Conservation (phyloP, 2,888 invertebrate species). For the Dryobotodes eremita region DNA sequence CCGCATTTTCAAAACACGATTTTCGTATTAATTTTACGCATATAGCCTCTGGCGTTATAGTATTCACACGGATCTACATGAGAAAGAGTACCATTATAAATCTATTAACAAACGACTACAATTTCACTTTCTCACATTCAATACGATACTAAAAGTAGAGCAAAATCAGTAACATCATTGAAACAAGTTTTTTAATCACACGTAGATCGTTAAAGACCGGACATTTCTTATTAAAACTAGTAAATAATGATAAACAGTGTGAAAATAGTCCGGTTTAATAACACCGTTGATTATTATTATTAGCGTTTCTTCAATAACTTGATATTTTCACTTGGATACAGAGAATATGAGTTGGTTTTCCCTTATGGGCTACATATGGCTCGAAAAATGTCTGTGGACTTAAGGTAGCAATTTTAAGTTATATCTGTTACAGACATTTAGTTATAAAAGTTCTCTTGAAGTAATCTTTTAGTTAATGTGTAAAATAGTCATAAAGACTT, state of each 20-base stretch:
- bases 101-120: slow-evolving; percentile 25
- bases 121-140: slow-evolving; percentile 55
- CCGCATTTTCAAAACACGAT: slow-evolving; percentile 32
- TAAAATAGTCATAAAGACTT: not conserved
- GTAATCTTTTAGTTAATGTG: not conserved
- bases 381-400: slow-evolving; percentile 16
- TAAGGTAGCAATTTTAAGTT: not conserved
- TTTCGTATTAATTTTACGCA: slow-evolving; percentile 26
- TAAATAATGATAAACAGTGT: slow-evolving; percentile 31
- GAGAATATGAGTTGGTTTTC: slow-evolving; percentile 1
- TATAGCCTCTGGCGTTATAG: slow-evolving; percentile 1
- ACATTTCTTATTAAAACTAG: slow-evolving; percentile 36
- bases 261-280: slow-evolving; percentile 39
- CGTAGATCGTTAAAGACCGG: slow-evolving; percentile 46
- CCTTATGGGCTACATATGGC: not conserved
- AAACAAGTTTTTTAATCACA: slow-evolving; percentile 53
- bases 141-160: slow-evolving; percentile 26
- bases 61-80: not conserved
- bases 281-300: slow-evolving; percentile 5
- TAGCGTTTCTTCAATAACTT: slow-evolving; percentile 2
- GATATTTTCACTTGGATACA: slow-evolving; percentile 13
- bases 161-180: slow-evolving; percentile 33
- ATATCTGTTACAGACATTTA: not conserved
- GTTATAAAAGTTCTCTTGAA: not conserved
- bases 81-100: slow-evolving; percentile 35